A percentile compares a stretch with the other conserved stretches of the same genome.
Evolutionary conservation across 2,888 invertebrate species (phyloP).

Genomic region (Stenurella melanura): DNA sequence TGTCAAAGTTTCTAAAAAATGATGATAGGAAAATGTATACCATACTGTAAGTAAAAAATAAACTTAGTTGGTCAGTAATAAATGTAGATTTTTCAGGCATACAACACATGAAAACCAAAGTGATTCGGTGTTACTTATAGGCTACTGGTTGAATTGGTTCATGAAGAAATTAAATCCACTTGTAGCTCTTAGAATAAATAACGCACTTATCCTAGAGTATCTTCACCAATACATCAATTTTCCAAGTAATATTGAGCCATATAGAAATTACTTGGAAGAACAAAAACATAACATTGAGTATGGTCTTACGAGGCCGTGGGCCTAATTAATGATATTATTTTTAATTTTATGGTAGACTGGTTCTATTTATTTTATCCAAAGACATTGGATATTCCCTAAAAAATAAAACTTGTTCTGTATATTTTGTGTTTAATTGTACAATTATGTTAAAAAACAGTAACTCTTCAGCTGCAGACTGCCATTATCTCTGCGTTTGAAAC

Average conservation of each 20-base stretch:
- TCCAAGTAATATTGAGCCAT: conserved; percentile 61
- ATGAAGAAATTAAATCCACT: conserved; percentile 73
- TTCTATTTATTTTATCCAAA: background rate
- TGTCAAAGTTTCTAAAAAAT: conserved; percentile 70
- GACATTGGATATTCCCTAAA: background rate
- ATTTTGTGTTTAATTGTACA: background rate
- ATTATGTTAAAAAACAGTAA: too few species aligned
- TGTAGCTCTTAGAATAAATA: conserved; percentile 71
- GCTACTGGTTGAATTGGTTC: conserved; percentile 74
- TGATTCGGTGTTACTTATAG: conserved; percentile 72
- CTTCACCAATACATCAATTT: conserved; percentile 66
- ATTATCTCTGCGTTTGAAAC: too few species aligned
- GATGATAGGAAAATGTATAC: conserved; percentile 70
- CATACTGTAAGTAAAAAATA: conserved; percentile 69
- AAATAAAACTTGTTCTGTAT: background rate
- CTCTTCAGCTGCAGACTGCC: too few species aligned
- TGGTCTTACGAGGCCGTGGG: conserved; percentile 71
- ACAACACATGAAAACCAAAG: conserved; percentile 75
- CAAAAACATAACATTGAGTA: conserved; percentile 63
- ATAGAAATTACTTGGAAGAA: conserved; percentile 62
- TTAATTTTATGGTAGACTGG: background rate
- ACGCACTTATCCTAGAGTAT: conserved; percentile 71
- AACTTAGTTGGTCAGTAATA: background rate
- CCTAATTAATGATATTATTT: conserved; percentile 50
- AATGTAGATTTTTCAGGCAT: conserved; percentile 62